Percentiles rank a stretch among this genome's conserved stretches.
phyloP scores from a whole-genome alignment of 2,113 vertebrate species.

The Coracopsis vasa region DNA sequence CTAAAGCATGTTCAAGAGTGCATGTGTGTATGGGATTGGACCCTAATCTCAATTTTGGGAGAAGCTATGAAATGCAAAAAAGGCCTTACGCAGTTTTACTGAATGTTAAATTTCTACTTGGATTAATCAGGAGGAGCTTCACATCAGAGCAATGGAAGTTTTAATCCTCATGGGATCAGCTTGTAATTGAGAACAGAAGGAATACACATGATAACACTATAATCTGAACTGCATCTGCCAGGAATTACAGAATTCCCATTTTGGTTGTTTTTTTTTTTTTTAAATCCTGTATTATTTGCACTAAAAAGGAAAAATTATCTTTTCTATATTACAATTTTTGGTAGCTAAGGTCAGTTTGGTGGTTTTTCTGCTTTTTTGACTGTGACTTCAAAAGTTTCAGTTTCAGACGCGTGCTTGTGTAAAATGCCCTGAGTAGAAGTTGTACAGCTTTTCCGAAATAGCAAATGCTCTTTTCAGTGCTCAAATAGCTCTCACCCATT shows the following conservation, averaged over 20 bases:
- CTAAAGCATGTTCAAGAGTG: background rate
- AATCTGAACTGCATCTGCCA: background rate
- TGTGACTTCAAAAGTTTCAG: accelerated
- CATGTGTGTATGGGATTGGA: accelerated
- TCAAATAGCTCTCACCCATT: background rate
- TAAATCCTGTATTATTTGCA: background rate
- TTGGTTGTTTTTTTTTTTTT: no score
- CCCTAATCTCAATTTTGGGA: accelerated
- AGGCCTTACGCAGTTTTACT: accelerated
- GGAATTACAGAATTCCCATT: background rate
- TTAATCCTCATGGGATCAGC: background rate
- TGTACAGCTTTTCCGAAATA: background rate
- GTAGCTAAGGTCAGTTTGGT: background rate
- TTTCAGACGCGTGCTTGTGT: accelerated
- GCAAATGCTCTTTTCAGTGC: background rate
- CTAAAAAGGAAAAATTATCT: background rate
- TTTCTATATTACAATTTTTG: background rate
- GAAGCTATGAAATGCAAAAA: background rate
- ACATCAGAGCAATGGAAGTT: background rate
- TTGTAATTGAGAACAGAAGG: background rate
- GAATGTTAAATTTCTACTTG: background rate
- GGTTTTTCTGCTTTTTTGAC: background rate
- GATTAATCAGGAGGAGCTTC: background rate
- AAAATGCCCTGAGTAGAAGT: background rate
- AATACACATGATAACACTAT: background rate